phyloP scores from a whole-genome alignment of 2,797 vertebrate species.

The Chelidonichthys spinosus region DNA sequence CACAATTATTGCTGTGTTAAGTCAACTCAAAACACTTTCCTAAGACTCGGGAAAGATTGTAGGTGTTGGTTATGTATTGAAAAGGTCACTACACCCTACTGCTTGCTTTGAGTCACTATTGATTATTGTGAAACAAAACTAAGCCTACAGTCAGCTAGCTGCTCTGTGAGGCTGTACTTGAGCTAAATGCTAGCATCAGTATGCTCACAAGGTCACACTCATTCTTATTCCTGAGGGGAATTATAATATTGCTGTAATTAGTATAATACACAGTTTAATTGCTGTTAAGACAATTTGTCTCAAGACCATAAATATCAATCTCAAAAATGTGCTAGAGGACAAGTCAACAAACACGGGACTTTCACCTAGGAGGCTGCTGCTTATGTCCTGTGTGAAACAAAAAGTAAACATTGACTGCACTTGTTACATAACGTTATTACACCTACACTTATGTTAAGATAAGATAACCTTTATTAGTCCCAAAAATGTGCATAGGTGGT shows the following conservation, averaged over 20 bases:
- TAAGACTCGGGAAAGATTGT: not conserved
- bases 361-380: too few species aligned
- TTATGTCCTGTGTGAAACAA: too few species aligned
- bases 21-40: slow-evolving; percentile 3
- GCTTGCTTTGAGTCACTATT: not conserved
- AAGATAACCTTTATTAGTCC: too few species aligned
- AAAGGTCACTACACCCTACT: slow-evolving; percentile 10
- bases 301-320: not conserved
- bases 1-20: not conserved
- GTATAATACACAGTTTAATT: too few species aligned
- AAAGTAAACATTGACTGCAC: too few species aligned
- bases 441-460: too few species aligned
- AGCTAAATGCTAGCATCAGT: slow-evolving; percentile 12
- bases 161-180: slow-evolving; percentile 11
- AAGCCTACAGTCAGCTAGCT: not conserved
- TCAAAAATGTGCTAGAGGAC: too few species aligned
- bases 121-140: not conserved
- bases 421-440: too few species aligned
- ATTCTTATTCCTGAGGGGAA: not conserved
- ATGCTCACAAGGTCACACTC: not conserved
- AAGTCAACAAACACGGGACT: too few species aligned
- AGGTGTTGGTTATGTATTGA: slow-evolving; percentile 1
- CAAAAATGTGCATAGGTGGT: too few species aligned
- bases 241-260: too few species aligned
- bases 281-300: not conserved